Evolutionary conservation across 2,888 invertebrate genomes (phyloP).

Genomic region (Aporophyla nigra): DNA sequence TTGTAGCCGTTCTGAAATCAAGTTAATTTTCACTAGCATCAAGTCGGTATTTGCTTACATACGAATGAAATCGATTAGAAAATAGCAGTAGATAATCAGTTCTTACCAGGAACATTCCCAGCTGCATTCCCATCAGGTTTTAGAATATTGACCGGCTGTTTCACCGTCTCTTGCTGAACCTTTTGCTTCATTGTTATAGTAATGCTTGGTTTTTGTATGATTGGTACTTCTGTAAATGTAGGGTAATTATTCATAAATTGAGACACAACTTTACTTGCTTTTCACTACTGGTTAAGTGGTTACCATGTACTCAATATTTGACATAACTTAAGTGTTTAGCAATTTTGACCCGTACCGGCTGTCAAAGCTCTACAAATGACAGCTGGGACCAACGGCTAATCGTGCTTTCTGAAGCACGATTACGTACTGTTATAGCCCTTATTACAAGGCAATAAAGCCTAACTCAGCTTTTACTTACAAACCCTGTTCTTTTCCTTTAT

Average conservation of each 20-base stretch:
- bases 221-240: conserved; percentile 20
- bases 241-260: neutral
- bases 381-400: too few relatives aligned
- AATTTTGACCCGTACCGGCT: neutral
- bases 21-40: neutral
- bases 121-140: neutral
- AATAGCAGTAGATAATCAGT: neutral
- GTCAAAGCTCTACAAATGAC: too few relatives aligned
- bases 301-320: neutral
- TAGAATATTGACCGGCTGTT: conserved; percentile 1
- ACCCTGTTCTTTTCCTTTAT: too few relatives aligned
- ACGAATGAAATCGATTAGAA: neutral
- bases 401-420: too few relatives aligned
- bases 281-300: neutral
- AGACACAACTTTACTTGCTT: neutral
- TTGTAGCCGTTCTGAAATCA: neutral
- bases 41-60: too few relatives aligned
- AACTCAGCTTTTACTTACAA: too few relatives aligned
- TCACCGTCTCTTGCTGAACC: conserved; percentile 26
- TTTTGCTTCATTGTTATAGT: conserved; percentile 37
- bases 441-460: too few relatives aligned
- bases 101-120: conserved; percentile 23
- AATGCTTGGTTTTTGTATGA: conserved; percentile 19
- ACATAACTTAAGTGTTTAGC: neutral
- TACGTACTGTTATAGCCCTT: too few relatives aligned